Percentiles rank a stretch among this genome's conserved stretches.
phyloP scores from a whole-genome alignment of 2,113 vertebrate genomes.

The Galemys pyrenaicus region DNA sequence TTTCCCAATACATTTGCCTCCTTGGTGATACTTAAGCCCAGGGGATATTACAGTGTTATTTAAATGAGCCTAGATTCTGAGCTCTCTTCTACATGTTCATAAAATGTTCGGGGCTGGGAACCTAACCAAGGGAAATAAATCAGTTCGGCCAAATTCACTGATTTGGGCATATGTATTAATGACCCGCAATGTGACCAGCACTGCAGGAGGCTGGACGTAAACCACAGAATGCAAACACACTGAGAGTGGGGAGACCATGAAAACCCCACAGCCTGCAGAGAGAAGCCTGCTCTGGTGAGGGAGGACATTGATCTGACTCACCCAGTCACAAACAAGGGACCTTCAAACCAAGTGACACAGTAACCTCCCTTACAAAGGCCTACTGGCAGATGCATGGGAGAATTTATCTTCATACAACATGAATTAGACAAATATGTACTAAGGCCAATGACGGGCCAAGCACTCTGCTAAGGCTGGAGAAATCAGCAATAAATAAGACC shows the following conservation, averaged over 20 bases:
- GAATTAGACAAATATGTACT: constrained; percentile 26
- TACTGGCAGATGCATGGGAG: constrained; percentile 27
- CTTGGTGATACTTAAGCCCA: background rate
- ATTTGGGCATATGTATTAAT: background rate
- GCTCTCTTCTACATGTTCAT: background rate
- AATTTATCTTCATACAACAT: background rate
- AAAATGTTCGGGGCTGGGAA: background rate
- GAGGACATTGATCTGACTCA: background rate
- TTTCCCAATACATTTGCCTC: background rate
- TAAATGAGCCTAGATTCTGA: constrained; percentile 25
- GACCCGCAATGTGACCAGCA: background rate
- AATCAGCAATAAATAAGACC: background rate
- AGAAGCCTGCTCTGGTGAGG: background rate
- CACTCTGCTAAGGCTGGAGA: background rate
- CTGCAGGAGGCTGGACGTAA: background rate
- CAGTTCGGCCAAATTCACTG: background rate
- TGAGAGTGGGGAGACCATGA: background rate
- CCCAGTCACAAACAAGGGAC: background rate
- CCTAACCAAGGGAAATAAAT: background rate
- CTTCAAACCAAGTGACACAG: constrained; percentile 26
- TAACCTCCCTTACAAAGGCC: constrained; percentile 7
- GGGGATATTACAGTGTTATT: background rate
- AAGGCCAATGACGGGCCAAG: background rate
- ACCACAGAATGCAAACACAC: background rate
- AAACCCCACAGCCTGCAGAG: background rate